phyloP scores from a whole-genome alignment of 2,113 vertebrate species.

The Psephotus haematonotus region DNA sequence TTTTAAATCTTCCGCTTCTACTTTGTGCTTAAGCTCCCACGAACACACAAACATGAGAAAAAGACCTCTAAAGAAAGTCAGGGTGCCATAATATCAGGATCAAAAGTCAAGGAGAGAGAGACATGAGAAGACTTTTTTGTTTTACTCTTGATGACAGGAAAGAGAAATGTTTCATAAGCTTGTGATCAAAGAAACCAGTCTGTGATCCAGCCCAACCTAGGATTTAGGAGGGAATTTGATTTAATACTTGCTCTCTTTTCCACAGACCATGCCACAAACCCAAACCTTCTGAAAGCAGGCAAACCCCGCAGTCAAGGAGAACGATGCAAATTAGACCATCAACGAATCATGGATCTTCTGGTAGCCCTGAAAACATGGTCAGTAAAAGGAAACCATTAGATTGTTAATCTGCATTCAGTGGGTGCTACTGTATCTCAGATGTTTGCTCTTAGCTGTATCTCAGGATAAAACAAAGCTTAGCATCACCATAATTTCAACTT shows the following conservation, averaged over 20 bases:
- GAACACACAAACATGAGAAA: background rate
- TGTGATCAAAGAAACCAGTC: background rate
- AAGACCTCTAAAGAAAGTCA: background rate
- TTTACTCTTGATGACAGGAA: background rate
- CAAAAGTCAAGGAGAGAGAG: background rate
- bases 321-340: background rate
- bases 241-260: background rate
- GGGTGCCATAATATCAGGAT: background rate
- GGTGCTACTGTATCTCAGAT: background rate
- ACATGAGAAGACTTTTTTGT: background rate
- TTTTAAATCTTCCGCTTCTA: background rate
- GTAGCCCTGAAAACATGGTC: background rate
- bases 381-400: background rate
- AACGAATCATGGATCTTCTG: background rate
- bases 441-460: background rate
- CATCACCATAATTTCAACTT: background rate
- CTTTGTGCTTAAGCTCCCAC: background rate
- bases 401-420: background rate
- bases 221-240: background rate
- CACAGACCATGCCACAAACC: background rate
- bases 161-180: background rate
- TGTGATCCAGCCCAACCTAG: background rate
- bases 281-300: background rate
- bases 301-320: conserved; percentile 36
- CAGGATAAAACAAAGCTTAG: background rate